phyloP scores from a whole-genome alignment of 1,140 invertebrate genomes.

The Zophobas morio region DNA sequence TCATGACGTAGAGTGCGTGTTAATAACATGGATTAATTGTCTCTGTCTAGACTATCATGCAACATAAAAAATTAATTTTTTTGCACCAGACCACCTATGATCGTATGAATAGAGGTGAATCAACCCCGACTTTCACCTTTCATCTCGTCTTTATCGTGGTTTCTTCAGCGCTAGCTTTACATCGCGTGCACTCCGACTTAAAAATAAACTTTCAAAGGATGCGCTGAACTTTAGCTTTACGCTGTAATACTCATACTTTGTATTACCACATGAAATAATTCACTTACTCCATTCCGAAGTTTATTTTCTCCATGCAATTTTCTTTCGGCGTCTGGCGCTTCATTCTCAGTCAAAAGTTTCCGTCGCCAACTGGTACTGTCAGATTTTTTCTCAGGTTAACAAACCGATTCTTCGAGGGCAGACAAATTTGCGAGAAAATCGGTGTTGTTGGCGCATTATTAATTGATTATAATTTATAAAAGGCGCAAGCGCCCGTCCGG shows the following conservation, averaged over 20 bases:
- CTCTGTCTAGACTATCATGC: no score
- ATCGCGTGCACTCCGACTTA: slow-evolving; percentile 17
- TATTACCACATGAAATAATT: slow-evolving; percentile 16
- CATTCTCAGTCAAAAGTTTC: background rate
- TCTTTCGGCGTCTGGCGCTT: background rate
- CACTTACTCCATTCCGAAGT: background rate
- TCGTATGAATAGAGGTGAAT: slow-evolving; percentile 3
- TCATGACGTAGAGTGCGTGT: no score
- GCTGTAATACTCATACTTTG: background rate
- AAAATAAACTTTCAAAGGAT: slow-evolving; percentile 21
- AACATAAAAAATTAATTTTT: no score
- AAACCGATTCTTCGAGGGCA: background rate
- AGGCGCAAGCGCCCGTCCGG: slow-evolving; percentile 27
- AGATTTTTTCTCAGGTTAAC: slow-evolving; percentile 18
- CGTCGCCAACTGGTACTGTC: slow-evolving; percentile 15
- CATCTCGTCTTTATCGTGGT: background rate
- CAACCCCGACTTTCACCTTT: slow-evolving; percentile 14
- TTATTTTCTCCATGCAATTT: background rate
- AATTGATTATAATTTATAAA: slow-evolving; percentile 34
- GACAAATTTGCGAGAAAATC: slow-evolving; percentile 10
- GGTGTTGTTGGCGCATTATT: slow-evolving; percentile 15
- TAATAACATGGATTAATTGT: no score
- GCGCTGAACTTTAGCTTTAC: background rate
- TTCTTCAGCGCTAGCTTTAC: background rate
- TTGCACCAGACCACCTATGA: slow-evolving; percentile 7